These are phyloP conservation scores for Epinotia ramella DNA, from an alignment of 2,888 invertebrate species.

Conservation along the genomic window DNA sequence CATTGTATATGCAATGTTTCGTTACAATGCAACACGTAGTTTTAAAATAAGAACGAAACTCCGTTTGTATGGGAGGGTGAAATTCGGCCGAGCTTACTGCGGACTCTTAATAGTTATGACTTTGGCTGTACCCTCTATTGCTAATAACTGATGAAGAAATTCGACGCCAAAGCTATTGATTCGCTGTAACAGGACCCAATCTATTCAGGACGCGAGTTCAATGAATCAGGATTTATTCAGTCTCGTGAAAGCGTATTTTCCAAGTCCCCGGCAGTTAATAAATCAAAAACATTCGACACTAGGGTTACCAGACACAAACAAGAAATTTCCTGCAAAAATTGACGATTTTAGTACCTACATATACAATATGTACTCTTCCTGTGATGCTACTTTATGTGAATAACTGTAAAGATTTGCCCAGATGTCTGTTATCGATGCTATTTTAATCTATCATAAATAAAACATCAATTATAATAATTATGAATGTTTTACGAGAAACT, in stretches of 20 bases:
- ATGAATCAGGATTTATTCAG: slow-evolving; percentile 29
- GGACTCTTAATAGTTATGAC: not conserved
- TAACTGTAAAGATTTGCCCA: too few species aligned
- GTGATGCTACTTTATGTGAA: too few species aligned
- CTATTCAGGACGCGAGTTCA: slow-evolving; percentile 13
- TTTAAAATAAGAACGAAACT: too few species aligned
- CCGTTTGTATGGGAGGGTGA: too few species aligned
- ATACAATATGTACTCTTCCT: too few species aligned
- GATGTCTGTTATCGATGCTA: too few species aligned
- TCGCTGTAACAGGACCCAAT: slow-evolving; percentile 25
- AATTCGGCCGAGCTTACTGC: too few species aligned
- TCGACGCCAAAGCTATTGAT: slow-evolving; percentile 23
- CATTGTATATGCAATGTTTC: too few species aligned
- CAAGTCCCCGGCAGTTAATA: slow-evolving; percentile 37
- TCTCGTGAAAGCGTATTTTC: slow-evolving; percentile 32
- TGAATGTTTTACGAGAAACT: too few species aligned
- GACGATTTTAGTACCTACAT: not conserved
- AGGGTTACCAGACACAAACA: slow-evolving; percentile 1
- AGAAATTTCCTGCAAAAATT: not conserved
- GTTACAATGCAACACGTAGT: too few species aligned
- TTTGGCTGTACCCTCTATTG: not conserved
- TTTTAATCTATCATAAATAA: too few species aligned
- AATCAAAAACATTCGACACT: slow-evolving; percentile 21
- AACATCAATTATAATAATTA: too few species aligned
- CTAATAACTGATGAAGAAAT: slow-evolving; percentile 9